These are phyloP conservation scores for Alviniconcha marisindica DNA, from an alignment of 1,140 invertebrate species.

Conservation along the genomic window DNA sequence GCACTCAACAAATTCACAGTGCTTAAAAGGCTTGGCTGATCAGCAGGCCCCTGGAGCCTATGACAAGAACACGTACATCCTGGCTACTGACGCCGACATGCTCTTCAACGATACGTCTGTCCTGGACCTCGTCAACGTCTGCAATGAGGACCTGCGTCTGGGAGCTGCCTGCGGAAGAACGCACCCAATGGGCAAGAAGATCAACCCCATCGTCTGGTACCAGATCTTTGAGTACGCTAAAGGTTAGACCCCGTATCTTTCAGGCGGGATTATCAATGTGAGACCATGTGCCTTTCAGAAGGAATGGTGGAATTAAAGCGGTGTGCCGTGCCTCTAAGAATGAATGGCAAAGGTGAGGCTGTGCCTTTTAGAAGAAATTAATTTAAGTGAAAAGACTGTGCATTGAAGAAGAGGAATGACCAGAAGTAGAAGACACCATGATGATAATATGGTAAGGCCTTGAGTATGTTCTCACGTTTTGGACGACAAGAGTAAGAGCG, in stretches of 20 bases:
- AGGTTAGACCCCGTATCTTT: constrained; percentile 55
- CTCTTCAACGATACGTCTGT: constrained; percentile 55
- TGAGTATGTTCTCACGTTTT: too few species aligned
- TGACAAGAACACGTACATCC: constrained; percentile 55
- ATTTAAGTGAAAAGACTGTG: too few species aligned
- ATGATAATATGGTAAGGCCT: too few species aligned
- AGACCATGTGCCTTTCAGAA: too few species aligned
- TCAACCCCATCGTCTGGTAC: constrained; percentile 80
- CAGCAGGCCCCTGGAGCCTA: background rate
- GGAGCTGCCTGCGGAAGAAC: constrained; percentile 62
- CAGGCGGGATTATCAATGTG: too few species aligned
- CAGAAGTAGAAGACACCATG: background rate
- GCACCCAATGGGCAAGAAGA: constrained; percentile 56
- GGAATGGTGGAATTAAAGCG: too few species aligned
- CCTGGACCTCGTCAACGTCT: constrained; percentile 52
- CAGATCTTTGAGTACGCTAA: constrained; percentile 81
- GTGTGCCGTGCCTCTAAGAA: too few species aligned
- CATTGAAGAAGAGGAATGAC: background rate
- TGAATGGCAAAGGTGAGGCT: too few species aligned
- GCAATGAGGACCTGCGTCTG: constrained; percentile 49
- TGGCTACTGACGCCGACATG: constrained; percentile 67
- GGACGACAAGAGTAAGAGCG: too few species aligned
- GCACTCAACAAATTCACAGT: too few species aligned
- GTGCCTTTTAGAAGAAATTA: too few species aligned
- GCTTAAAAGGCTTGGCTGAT: too few species aligned